Percentiles rank a stretch among this genome's conserved stretches.
Conservation (phyloP, 2,888 invertebrate species). For the Chloroclysta siterata region DNA sequence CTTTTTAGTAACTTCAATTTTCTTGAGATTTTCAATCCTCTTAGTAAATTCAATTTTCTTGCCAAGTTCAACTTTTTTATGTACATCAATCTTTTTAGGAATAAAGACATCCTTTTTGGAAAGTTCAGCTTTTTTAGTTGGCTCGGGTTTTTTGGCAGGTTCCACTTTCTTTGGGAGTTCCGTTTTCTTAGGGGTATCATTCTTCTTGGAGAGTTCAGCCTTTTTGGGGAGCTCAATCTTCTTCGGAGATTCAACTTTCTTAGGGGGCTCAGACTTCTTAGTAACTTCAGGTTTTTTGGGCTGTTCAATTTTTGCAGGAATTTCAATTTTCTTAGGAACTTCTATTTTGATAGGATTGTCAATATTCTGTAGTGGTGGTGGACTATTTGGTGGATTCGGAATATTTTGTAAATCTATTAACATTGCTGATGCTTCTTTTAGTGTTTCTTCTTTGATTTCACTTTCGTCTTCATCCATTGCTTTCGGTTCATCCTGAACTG, state of each 20-base stretch:
- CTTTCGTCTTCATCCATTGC: slow-evolving; percentile 40
- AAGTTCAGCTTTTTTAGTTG: slow-evolving; percentile 43
- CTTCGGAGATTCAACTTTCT: slow-evolving; percentile 21
- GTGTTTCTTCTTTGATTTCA: slow-evolving; percentile 52
- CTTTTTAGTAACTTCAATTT: slow-evolving; percentile 47
- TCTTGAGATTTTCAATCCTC: slow-evolving; percentile 45
- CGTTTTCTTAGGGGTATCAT: slow-evolving; percentile 46
- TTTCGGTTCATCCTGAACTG: slow-evolving; percentile 43
- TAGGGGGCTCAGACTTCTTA: slow-evolving; percentile 15
- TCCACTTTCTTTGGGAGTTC: slow-evolving; percentile 40
- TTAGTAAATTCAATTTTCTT: slow-evolving; percentile 47
- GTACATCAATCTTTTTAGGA: slow-evolving; percentile 48
- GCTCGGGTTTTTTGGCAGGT: slow-evolving; percentile 15
- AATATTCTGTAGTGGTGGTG: slow-evolving; percentile 51
- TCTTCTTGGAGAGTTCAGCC: slow-evolving; percentile 46
- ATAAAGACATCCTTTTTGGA: slow-evolving; percentile 44
- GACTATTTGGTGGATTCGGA: slow-evolving; percentile 64
- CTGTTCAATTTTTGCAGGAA: slow-evolving; percentile 12
- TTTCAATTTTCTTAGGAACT: slow-evolving; percentile 30
- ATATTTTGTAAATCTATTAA: slow-evolving; percentile 45
- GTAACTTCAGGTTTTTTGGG: slow-evolving; percentile 18
- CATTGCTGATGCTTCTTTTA: slow-evolving; percentile 35
- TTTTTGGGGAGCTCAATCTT: slow-evolving; percentile 30
- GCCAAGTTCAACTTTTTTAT: slow-evolving; percentile 11
- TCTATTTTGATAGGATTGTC: slow-evolving; percentile 30